phyloP scores from a whole-genome alignment of 1,140 invertebrate genomes.

The Doryteuthis pealeii region DNA sequence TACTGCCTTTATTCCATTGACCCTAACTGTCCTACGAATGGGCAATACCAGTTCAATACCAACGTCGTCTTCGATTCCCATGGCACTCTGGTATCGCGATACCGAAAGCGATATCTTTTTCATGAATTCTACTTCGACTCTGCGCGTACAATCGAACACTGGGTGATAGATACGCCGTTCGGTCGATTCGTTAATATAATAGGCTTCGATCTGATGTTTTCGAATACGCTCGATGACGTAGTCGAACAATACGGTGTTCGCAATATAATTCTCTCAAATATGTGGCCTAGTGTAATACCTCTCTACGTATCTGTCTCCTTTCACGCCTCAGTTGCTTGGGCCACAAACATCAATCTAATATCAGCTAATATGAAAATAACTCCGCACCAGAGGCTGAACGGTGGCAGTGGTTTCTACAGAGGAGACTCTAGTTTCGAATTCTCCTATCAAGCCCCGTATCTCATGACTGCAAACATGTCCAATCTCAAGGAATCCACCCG shows the following conservation, averaged over 20 bases:
- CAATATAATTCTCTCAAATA: neutral
- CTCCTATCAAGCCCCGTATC: no score
- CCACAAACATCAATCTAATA: neutral
- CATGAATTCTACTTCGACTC: conserved; percentile 64
- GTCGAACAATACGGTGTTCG: neutral
- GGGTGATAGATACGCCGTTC: conserved; percentile 70
- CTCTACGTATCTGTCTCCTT: neutral
- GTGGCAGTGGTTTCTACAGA: neutral
- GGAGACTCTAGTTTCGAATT: no score
- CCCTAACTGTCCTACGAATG: conserved; percentile 62
- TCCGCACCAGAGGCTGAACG: neutral
- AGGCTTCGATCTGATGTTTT: conserved; percentile 67
- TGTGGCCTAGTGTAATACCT: neutral
- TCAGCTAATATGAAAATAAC: neutral
- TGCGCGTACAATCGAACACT: conserved; percentile 22
- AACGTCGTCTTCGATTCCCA: conserved; percentile 72
- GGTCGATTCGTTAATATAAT: conserved; percentile 75
- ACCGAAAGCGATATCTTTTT: conserved; percentile 70
- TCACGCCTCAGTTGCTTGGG: neutral
- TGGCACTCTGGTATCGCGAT: conserved; percentile 67
- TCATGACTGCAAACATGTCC: no score
- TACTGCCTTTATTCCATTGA: conserved; percentile 58
- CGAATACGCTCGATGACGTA: neutral
- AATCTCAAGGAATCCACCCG: no score
- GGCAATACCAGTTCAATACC: conserved; percentile 69